Conservation (phyloP, 2,797 vertebrate genomes). For the Psittacula echo region DNA sequence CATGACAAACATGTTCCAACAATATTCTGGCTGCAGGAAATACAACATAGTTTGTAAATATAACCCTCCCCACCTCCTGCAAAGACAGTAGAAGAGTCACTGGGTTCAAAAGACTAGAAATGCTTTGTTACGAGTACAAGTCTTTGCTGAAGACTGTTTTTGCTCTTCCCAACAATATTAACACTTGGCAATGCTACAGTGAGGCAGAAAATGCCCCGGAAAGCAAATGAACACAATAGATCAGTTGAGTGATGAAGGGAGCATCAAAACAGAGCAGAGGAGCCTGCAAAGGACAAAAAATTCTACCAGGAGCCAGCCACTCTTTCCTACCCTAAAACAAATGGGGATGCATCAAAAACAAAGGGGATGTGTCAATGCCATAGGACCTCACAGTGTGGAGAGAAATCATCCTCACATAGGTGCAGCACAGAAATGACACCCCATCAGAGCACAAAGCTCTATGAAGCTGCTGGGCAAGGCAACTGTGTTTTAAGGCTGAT, state of each 20-base stretch:
- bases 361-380: background rate
- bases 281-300: background rate
- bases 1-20: background rate
- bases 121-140: background rate
- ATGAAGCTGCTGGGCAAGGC: background rate
- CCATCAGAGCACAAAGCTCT: background rate
- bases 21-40: background rate
- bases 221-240: background rate
- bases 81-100: background rate
- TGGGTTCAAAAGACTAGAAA: background rate
- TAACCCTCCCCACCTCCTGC: background rate
- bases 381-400: rapidly evolving
- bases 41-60: background rate
- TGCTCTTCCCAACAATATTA: background rate
- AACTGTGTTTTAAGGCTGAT: background rate
- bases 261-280: background rate
- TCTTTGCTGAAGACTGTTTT: background rate
- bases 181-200: background rate
- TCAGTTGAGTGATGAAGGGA: background rate
- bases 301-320: background rate
- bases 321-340: background rate
- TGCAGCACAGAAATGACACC: background rate
- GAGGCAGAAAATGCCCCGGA: background rate
- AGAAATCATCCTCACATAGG: background rate
- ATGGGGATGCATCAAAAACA: background rate